Evolutionary conservation across 2,888 invertebrate genomes (phyloP).

Genomic region (Heliconius aoede): DNA sequence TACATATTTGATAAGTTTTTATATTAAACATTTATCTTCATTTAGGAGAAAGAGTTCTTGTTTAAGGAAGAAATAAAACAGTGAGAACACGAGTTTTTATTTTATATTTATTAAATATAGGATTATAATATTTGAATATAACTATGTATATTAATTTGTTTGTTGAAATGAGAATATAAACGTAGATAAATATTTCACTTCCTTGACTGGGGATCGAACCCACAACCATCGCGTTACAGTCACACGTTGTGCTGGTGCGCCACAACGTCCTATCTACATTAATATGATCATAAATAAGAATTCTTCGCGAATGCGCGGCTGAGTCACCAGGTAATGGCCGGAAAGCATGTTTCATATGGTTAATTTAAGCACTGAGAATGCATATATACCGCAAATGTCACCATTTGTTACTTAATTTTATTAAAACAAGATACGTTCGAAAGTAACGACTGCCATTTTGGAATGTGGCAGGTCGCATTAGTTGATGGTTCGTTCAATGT

Average conservation of each 20-base stretch:
- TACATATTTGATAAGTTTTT: no score
- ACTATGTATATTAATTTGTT: background rate
- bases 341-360: conserved; percentile 31
- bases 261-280: no score
- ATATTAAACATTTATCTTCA: no score
- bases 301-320: conserved; percentile 8
- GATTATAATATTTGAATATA: background rate
- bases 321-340: conserved; percentile 33
- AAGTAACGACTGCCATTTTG: background rate
- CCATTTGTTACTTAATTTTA: conserved; percentile 20
- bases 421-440: background rate
- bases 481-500: background rate
- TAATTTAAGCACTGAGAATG: conserved; percentile 27
- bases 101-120: background rate
- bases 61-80: background rate
- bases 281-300: conserved; percentile 19
- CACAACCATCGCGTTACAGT: no score
- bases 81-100: background rate
- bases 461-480: background rate
- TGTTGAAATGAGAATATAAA: no score
- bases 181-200: no score
- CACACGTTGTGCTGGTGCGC: no score
- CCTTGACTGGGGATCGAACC: no score
- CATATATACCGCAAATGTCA: conserved; percentile 35
- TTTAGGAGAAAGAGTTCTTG: background rate